These are phyloP conservation scores for Discoglossus pictus DNA, from an alignment of 2,797 vertebrate genomes.

Conservation along the genomic window DNA sequence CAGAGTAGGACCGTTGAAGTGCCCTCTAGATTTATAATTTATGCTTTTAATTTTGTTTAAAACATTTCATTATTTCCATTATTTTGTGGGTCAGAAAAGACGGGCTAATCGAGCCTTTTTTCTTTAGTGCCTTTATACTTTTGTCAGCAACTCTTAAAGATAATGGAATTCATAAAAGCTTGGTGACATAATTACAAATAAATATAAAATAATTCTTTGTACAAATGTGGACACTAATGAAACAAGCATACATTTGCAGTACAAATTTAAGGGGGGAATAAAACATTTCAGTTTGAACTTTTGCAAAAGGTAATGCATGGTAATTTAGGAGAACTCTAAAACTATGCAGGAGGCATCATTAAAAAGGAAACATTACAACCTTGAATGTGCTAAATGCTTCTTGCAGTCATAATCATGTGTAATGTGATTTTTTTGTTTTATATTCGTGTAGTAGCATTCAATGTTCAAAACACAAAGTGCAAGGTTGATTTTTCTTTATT, in stretches of 20 bases:
- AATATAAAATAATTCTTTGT: conserved; percentile 43
- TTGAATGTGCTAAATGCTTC: conserved; percentile 26
- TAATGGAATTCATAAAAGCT: conserved; percentile 48
- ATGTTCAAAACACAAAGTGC: neutral
- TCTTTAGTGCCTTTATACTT: conserved; percentile 26
- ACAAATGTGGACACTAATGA: conserved; percentile 42
- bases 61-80: conserved; percentile 49
- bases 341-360: conserved; percentile 33
- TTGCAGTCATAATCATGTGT: conserved; percentile 28
- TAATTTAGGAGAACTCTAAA: conserved; percentile 37
- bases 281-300: conserved; percentile 46
- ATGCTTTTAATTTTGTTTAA: conserved; percentile 50
- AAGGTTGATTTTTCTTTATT: neutral
- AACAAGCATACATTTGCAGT: conserved; percentile 45
- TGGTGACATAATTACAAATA: conserved; percentile 46
- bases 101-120: conserved; percentile 10
- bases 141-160: conserved; percentile 36
- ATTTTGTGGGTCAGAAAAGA: conserved; percentile 47
- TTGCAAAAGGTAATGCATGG: conserved; percentile 47
- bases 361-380: conserved; percentile 38
- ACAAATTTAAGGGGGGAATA: conserved; percentile 34
- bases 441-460: conserved; percentile 32
- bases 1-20: conserved; percentile 17
- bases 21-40: conserved; percentile 37
- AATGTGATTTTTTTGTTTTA: conserved; percentile 26